A percentile compares a stretch with the other conserved stretches of the same genome.
Conservation (phyloP, 2,113 vertebrate species). For the Cebus imitator region DNA sequence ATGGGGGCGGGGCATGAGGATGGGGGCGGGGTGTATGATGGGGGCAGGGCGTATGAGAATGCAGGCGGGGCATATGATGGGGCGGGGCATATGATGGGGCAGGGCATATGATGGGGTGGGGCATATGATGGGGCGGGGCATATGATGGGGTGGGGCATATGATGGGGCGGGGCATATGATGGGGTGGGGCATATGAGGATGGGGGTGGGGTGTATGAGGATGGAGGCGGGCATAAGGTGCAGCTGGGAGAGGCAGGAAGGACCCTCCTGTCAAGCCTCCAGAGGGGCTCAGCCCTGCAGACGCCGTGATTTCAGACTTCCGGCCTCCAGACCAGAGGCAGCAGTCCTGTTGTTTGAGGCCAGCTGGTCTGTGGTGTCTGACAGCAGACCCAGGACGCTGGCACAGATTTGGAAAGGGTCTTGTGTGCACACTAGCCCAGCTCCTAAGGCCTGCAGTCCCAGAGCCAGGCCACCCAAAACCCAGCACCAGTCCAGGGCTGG, state of each 20-base stretch:
- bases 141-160: rapidly evolving
- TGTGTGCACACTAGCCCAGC: background rate
- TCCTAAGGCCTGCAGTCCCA: background rate
- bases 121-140: rapidly evolving
- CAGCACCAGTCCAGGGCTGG: background rate
- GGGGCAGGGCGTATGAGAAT: rapidly evolving
- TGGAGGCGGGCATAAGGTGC: no score
- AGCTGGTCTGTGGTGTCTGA: background rate
- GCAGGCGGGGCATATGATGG: background rate
- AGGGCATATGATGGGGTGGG: rapidly evolving
- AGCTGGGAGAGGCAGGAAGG: background rate
- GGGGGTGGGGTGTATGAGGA: no score
- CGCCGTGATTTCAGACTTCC: background rate
- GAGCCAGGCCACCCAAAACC: background rate
- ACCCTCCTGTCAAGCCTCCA: background rate
- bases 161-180: no score
- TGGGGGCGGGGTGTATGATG: rapidly evolving
- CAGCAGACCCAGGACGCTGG: background rate
- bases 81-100: rapidly evolving
- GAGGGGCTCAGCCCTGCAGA: background rate
- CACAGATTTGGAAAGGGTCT: background rate
- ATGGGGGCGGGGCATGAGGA: background rate
- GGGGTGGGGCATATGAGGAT: no score
- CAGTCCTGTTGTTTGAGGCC: background rate
- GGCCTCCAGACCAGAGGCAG: background rate